A percentile compares a stretch with the other conserved stretches of the same genome.
These are phyloP conservation scores for Cyaniris semiargus DNA, from an alignment of 2,888 invertebrate genomes.

Conservation along the genomic window DNA sequence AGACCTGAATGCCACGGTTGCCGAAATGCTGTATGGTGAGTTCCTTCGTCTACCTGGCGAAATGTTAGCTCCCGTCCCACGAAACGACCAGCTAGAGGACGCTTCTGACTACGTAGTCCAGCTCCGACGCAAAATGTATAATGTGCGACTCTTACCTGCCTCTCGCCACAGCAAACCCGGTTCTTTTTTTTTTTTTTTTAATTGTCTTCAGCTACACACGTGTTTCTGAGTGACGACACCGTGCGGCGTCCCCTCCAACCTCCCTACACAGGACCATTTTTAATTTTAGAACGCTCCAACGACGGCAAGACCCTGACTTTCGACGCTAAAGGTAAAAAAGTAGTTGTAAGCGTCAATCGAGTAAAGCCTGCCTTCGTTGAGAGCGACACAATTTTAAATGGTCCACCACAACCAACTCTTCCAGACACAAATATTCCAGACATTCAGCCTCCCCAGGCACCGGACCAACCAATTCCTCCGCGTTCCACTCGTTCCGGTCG, in stretches of 20 bases:
- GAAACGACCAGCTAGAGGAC: neutral
- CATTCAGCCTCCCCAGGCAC: neutral
- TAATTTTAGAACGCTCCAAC: constrained; percentile 24
- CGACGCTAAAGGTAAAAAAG: constrained; percentile 30
- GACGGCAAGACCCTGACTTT: constrained; percentile 35
- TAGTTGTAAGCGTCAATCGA: neutral
- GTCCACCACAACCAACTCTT: neutral
- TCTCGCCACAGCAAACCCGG: neutral
- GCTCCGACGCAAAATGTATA: neutral
- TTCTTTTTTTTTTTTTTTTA: constrained; percentile 36
- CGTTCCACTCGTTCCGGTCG: constrained; percentile 4
- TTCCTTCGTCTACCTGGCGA: constrained; percentile 26
- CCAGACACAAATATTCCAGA: neutral
- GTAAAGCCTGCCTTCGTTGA: neutral
- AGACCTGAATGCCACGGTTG: constrained; percentile 35
- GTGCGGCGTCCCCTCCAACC: constrained; percentile 37
- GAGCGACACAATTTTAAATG: neutral
- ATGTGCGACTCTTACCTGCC: neutral
- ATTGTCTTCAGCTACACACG: constrained; percentile 32
- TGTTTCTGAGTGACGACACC: constrained; percentile 34
- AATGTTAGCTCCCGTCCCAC: neutral
- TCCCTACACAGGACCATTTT: constrained; percentile 37
- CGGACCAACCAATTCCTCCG: neutral
- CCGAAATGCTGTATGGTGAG: constrained; percentile 38
- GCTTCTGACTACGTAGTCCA: neutral